phyloP scores from a whole-genome alignment of 30 jellyfish, hydroid and myxozoan genomes.

The Chrysaora quinquecirrha region DNA sequence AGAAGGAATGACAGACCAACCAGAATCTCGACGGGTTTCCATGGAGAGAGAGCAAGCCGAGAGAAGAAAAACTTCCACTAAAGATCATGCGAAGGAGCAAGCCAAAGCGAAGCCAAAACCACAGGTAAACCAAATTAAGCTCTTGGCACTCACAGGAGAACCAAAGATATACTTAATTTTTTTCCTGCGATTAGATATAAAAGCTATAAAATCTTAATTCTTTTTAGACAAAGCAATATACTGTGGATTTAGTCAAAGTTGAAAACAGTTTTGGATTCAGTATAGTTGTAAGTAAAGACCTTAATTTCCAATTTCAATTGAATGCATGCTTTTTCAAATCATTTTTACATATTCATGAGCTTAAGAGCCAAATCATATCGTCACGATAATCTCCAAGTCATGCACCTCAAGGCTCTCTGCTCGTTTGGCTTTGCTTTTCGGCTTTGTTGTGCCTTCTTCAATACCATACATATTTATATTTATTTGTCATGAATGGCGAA shows the following conservation, averaged over 20 bases:
- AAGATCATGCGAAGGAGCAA: slow-evolving; percentile 47
- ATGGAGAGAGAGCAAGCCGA: slow-evolving; percentile 44
- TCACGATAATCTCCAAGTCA: no score
- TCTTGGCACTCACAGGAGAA: background rate
- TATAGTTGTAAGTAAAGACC: slow-evolving; percentile 65
- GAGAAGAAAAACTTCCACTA: slow-evolving; percentile 17
- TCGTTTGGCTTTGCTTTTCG: no score
- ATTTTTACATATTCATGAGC: no score
- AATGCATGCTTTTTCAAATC: background rate
- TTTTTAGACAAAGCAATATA: slow-evolving; percentile 54
- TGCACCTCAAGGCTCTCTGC: no score
- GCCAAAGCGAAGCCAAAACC: slow-evolving; percentile 80
- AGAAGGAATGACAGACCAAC: slow-evolving; percentile 65
- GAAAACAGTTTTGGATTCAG: slow-evolving; percentile 88
- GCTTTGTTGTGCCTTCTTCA: no score
- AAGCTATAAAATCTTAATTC: background rate
- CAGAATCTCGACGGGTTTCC: slow-evolving; percentile 52
- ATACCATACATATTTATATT: no score
- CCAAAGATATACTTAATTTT: background rate
- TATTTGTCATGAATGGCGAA: no score
- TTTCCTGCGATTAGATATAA: no score
- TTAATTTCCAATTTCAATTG: no score
- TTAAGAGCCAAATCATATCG: no score
- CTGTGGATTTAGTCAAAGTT: slow-evolving; percentile 69
- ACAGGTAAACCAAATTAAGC: slow-evolving; percentile 56